phyloP scores from a whole-genome alignment of 1,140 invertebrate species.

The Euura saliciscinereae region DNA sequence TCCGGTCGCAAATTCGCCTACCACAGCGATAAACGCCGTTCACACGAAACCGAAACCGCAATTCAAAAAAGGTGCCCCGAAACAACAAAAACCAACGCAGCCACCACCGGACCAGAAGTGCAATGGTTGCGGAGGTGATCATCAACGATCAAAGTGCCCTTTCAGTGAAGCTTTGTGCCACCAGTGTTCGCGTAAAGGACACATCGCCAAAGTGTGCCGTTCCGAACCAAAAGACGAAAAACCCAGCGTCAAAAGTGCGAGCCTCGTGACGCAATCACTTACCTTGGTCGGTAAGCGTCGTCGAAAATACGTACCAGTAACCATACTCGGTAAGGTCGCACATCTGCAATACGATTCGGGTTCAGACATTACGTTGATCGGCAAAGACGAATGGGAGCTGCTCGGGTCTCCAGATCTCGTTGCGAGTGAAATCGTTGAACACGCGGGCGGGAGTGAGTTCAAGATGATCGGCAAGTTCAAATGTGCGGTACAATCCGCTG shows the following conservation, averaged over 20 bases:
- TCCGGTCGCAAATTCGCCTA: slow-evolving; percentile 8
- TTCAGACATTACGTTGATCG: slow-evolving; percentile 23
- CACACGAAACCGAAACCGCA: no score
- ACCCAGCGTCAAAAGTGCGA: neutral
- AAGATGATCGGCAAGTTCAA: neutral
- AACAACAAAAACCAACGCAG: neutral
- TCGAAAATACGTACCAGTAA: neutral
- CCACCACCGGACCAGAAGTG: slow-evolving; percentile 14
- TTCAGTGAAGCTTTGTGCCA: slow-evolving; percentile 26
- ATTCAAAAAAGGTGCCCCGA: no score
- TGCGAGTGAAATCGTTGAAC: neutral
- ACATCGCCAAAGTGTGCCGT: slow-evolving; percentile 26
- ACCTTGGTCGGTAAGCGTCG: neutral
- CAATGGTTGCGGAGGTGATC: slow-evolving; percentile 24
- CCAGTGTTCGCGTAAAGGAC: slow-evolving; percentile 27
- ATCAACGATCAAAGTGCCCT: slow-evolving; percentile 22
- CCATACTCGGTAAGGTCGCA: slow-evolving; percentile 19
- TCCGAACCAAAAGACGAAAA: slow-evolving; percentile 7
- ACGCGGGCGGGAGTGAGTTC: neutral
- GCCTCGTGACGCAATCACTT: slow-evolving; percentile 10
- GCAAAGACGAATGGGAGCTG: slow-evolving; percentile 17
- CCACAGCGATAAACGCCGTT: neutral
- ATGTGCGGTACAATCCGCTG: neutral
- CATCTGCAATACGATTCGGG: slow-evolving; percentile 28
- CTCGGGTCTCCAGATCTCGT: slow-evolving; percentile 14